phyloP scores from a whole-genome alignment of 2,797 vertebrate species.

The Chrosomus eos region DNA sequence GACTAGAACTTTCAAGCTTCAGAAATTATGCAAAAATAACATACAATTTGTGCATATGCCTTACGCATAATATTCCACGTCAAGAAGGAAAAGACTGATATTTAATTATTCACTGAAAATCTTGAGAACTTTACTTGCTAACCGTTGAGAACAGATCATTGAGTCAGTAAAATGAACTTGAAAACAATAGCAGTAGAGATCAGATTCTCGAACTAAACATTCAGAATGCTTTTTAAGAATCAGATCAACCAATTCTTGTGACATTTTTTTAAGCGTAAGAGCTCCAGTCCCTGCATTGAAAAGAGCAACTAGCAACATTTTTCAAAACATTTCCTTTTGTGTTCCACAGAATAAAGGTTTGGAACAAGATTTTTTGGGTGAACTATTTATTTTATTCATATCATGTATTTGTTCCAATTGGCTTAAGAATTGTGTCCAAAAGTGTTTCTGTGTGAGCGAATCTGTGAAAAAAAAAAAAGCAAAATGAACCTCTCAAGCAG shows the following conservation, averaged over 20 bases:
- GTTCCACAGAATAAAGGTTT: neutral
- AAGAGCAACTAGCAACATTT: neutral
- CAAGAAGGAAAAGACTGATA: no score
- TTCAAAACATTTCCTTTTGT: neutral
- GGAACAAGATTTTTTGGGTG: neutral
- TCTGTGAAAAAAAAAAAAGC: neutral
- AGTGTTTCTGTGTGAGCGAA: neutral
- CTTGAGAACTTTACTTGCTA: no score
- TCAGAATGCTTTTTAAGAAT: neutral
- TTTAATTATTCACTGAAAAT: no score
- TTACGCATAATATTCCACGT: no score
- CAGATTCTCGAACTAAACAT: neutral
- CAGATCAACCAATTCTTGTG: neutral
- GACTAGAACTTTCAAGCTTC: neutral
- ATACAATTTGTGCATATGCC: no score
- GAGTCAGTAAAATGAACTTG: neutral
- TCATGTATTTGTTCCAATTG: neutral
- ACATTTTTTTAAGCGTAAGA: neutral
- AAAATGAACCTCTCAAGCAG: neutral
- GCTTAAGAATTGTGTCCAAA: neutral
- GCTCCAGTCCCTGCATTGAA: neutral
- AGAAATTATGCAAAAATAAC: neutral
- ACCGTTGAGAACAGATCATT: no score
- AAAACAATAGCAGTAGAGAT: neutral
- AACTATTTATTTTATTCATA: neutral